Conservation (phyloP, 2,797 vertebrate genomes). For the Gouania willdenowi region DNA sequence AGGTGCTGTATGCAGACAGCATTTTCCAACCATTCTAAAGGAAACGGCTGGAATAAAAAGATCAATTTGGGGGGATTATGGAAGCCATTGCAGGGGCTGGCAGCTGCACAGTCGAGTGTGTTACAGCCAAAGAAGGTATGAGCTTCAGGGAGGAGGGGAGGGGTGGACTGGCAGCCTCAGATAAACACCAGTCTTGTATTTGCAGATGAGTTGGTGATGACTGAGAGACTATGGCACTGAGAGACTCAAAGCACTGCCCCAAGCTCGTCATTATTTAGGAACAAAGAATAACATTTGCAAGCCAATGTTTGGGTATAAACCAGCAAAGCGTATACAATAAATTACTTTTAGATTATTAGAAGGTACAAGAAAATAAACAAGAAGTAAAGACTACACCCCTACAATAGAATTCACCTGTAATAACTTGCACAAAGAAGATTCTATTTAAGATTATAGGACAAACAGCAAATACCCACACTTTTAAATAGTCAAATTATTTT, state of each 20-base stretch:
- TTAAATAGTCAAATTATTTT: no score
- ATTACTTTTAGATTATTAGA: no score
- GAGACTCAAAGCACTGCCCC: slow-evolving; percentile 53
- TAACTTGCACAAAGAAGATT: no score
- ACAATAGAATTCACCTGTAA: no score
- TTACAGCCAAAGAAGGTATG: slow-evolving; percentile 51
- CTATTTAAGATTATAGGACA: no score
- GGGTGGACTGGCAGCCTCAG: slow-evolving; percentile 54
- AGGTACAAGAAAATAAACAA: no score
- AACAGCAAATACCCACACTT: no score
- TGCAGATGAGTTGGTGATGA: slow-evolving; percentile 62
- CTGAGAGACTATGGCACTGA: slow-evolving; percentile 43
- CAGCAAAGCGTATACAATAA: no score
- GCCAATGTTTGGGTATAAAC: no score
- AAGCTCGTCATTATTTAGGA: slow-evolving; percentile 60
- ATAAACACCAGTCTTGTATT: slow-evolving; percentile 57
- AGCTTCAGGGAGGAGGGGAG: slow-evolving; percentile 32
- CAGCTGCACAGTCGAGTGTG: slow-evolving; percentile 38
- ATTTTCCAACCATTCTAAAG: slow-evolving; percentile 38
- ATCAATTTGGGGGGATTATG: slow-evolving; percentile 45
- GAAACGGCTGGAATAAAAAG: slow-evolving; percentile 42
- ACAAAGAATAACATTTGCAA: no score
- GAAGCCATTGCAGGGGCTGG: slow-evolving; percentile 40
- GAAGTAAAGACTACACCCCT: no score
- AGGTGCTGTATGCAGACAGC: slow-evolving; percentile 20